Evolutionary conservation across 2,888 invertebrate species (phyloP), one percentile per base, ranked within the genome.

Genomic region (Euplexia lucipara): DNA sequence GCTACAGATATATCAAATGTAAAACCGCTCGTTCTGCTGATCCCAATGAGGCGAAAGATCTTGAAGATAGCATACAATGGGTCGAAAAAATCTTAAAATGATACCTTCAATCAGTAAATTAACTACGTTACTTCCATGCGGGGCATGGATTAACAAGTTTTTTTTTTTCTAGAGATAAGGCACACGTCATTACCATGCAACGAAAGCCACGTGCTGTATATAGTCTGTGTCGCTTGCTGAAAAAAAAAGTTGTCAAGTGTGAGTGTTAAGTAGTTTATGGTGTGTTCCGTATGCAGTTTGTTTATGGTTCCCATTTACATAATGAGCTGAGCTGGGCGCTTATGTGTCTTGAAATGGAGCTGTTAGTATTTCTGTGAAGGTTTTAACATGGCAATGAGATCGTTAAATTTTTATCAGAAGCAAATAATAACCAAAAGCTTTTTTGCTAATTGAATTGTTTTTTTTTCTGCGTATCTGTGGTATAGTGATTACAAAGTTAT

Each of bases 171-270:
- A 26, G 32, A 39, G 64, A 66, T 57, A 71, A 67, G 39, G 45
- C 61, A 62, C 64, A 42, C 32, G 62, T 39, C 48, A 62, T 78
- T 78, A 67, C 45, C 67, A 78, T 78, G 79, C 74, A 73, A 14
- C 53, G 41, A 51, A 52, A 61, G 65, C 51, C 54, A 52, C 58
- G 63, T 61, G 51, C 76, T 72, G n/a, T 79, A 71, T 68, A 70
- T 71, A 69, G 76, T 39, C 60, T 48, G 76, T 62, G 53, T 57
- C 56, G 68, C 32, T 68, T 58, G 44, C 42, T 60, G 20, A 56
- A 77, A 79, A 77, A 64, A 77, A 79, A 77, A 64, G 47, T 68
- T 32, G 68, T 39, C 37, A 78, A 74, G 78, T 26, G 44, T 41
- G 61, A 73, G 75, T 77, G 58, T 63, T 56, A n/a, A n/a, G n/a